These are phyloP conservation scores for Drosophila borealis DNA, from an alignment of 2,888 invertebrate species.

Conservation along the genomic window DNA sequence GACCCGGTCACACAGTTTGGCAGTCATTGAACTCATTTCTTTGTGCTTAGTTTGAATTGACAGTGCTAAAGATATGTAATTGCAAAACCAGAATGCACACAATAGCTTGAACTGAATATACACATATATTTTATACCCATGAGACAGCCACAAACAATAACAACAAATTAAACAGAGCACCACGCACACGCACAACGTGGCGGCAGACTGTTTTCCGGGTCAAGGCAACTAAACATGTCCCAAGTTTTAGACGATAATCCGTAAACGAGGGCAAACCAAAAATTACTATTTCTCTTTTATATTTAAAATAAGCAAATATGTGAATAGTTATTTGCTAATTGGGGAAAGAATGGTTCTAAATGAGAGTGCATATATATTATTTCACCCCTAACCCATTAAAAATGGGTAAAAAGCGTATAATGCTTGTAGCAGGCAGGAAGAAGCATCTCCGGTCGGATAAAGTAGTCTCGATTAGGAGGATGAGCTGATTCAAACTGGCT, in stretches of 20 bases:
- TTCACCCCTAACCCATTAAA: too few relatives aligned
- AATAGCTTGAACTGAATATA: not conserved
- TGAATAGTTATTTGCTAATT: not conserved
- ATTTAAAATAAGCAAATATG: too few relatives aligned
- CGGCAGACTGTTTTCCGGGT: slow-evolving; percentile 52
- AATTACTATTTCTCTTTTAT: not conserved
- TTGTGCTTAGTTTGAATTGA: slow-evolving; percentile 29
- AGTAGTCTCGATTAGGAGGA: too few relatives aligned
- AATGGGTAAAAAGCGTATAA: too few relatives aligned
- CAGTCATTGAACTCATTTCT: slow-evolving; percentile 62
- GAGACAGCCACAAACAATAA: slow-evolving; percentile 17
- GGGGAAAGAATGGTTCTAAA: not conserved
- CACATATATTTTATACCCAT: slow-evolving; percentile 1
- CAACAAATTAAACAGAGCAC: slow-evolving; percentile 16
- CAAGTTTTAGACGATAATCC: slow-evolving; percentile 16
- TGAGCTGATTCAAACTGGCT: too few relatives aligned
- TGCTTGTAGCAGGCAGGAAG: too few relatives aligned
- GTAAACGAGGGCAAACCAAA: slow-evolving; percentile 15
- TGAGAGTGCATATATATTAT: too few relatives aligned
- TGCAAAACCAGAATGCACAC: slow-evolving; percentile 10
- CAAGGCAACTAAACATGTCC: slow-evolving; percentile 48
- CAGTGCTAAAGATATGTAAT: slow-evolving; percentile 32
- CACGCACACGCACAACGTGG: slow-evolving; percentile 27
- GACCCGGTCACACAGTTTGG: slow-evolving; percentile 27
- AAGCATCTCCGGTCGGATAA: too few relatives aligned